These are phyloP conservation scores for Villa cingulata DNA, from an alignment of 2,888 invertebrate genomes.

Conservation along the genomic window DNA sequence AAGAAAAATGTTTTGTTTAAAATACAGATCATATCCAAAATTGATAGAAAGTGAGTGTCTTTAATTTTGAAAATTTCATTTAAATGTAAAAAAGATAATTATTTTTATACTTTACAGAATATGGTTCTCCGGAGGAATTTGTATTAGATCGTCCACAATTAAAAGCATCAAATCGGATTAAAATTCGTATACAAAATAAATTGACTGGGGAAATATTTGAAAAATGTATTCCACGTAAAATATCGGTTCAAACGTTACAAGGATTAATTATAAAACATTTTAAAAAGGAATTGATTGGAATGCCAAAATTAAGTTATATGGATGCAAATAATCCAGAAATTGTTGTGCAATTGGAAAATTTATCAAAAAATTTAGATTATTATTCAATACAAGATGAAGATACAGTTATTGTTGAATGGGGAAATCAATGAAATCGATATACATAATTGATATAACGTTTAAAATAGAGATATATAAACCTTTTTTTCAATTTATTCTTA, in stretches of 20 bases:
- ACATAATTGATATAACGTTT: no score
- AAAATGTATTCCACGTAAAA: conserved; percentile 62
- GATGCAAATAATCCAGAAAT: conserved; percentile 47
- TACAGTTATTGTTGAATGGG: conserved; percentile 56
- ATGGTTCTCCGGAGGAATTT: conserved; percentile 69
- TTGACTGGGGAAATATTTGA: conserved; percentile 38
- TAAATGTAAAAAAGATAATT: no score
- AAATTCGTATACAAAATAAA: conserved; percentile 42
- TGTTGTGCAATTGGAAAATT: conserved; percentile 65
- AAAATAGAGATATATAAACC: no score
- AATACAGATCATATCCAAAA: conserved; percentile 63
- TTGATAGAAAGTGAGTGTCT: conserved; percentile 56
- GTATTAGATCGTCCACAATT: conserved; percentile 43
- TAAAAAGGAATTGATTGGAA: conserved; percentile 32
- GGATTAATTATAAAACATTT: conserved; percentile 67
- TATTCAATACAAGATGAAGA: conserved; percentile 78
- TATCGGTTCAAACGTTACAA: conserved; percentile 70
- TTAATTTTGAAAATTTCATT: neutral
- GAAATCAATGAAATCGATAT: no score
- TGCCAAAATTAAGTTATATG: conserved; percentile 35
- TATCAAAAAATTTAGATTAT: conserved; percentile 65
- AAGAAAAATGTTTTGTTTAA: conserved; percentile 43
- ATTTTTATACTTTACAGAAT: conserved; percentile 43
- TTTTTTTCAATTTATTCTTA: no score
- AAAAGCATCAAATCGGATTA: conserved; percentile 56